A percentile compares a stretch with the other conserved stretches of the same genome.
phyloP scores from a whole-genome alignment of 2,113 vertebrate genomes.

The Phyllostomus discolor region DNA sequence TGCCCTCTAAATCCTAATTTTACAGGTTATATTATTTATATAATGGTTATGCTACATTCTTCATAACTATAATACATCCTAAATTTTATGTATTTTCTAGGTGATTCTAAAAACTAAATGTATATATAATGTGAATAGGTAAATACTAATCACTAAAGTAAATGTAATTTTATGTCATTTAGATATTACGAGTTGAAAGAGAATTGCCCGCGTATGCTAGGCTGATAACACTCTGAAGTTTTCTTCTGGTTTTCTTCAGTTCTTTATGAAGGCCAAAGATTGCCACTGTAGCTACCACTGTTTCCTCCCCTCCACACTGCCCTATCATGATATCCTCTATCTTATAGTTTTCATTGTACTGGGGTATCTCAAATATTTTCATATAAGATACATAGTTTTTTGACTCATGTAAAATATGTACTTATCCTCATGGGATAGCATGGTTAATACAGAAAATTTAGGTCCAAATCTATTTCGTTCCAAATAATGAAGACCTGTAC shows the following conservation, averaged over 20 bases:
- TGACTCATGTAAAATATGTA: neutral
- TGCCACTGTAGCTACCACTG: neutral
- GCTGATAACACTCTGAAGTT: neutral
- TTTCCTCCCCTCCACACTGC: neutral
- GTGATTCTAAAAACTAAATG: neutral
- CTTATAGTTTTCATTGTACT: neutral
- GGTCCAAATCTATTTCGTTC: neutral
- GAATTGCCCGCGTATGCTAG: neutral
- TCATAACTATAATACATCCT: neutral
- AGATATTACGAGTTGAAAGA: neutral
- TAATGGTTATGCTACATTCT: neutral
- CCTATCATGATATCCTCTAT: neutral
- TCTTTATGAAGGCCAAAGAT: neutral
- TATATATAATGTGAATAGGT: neutral
- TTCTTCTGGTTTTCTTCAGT: neutral
- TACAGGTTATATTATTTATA: neutral
- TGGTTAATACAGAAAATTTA: neutral
- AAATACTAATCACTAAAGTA: neutral
- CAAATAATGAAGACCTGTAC: neutral
- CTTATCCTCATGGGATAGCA: neutral
- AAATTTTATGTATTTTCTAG: slow-evolving; percentile 6
- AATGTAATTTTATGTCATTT: slow-evolving; percentile 13
- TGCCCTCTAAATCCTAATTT: neutral
- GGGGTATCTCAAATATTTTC: neutral
- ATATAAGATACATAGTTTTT: neutral